Evolutionary conservation across 2,797 vertebrate genomes (phyloP).

Genomic region (Enteromius unitaeniatus): DNA sequence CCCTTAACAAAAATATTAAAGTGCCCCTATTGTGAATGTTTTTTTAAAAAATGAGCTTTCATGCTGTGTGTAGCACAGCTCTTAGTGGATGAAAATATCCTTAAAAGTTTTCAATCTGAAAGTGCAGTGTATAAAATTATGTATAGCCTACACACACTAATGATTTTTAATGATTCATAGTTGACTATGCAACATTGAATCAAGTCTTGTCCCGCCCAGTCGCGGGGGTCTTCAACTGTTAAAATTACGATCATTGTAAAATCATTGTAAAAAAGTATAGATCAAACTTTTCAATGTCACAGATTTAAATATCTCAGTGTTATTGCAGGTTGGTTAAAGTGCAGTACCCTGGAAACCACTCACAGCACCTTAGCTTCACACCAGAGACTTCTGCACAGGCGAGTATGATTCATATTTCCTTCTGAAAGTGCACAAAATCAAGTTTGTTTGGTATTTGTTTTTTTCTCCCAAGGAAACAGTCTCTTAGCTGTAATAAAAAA

Average conservation of each 20-base stretch:
- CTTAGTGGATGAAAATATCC: no score
- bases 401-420: not conserved
- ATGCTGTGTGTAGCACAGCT: no score
- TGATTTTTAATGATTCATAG: no score
- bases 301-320: not conserved
- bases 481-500: not conserved
- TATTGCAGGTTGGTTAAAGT: not conserved
- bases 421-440: not conserved
- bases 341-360: not conserved
- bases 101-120: no score
- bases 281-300: not conserved
- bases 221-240: not conserved
- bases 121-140: no score
- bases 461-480: not conserved
- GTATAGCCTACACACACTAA: no score
- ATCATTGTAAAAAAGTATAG: no score
- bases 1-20: not conserved
- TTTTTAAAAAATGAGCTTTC: no score
- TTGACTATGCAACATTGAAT: no score
- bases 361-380: not conserved
- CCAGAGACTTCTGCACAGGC: not conserved
- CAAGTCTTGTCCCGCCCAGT: no score
- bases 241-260: no score
- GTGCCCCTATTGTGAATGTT: no score
- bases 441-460: not conserved